Evolutionary conservation across 2,797 vertebrate species (phyloP).

Genomic region (Synanceia verrucosa): DNA sequence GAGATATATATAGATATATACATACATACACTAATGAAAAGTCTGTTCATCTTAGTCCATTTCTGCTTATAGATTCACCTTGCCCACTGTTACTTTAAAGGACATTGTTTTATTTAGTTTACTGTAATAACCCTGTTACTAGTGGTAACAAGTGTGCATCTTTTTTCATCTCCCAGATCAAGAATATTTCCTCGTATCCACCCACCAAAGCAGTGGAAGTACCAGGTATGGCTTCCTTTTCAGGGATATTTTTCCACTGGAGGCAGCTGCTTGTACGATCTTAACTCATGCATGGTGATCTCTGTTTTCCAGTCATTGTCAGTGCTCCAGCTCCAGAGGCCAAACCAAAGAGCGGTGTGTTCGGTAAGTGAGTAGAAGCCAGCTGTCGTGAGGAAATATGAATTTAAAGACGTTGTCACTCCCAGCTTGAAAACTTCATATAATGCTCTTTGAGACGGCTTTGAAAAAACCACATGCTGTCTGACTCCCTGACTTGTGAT

Average conservation of each 20-base stretch:
- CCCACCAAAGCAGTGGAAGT: slow-evolving; percentile 66
- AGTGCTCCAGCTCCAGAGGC: slow-evolving; percentile 60
- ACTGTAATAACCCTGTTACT: too few species aligned
- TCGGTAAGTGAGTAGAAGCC: slow-evolving; percentile 66
- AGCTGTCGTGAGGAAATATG: neutral
- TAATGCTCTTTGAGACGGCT: neutral
- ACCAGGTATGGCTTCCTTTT: slow-evolving; percentile 64
- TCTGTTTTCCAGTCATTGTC: slow-evolving; percentile 60
- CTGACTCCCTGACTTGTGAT: slow-evolving; percentile 28
- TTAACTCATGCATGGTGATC: neutral
- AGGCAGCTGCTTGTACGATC: neutral
- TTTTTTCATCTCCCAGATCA: slow-evolving; percentile 62
- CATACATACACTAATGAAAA: too few species aligned
- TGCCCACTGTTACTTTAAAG: too few species aligned
- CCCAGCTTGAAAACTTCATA: slow-evolving; percentile 28
- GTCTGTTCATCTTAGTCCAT: too few species aligned
- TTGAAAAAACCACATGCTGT: neutral
- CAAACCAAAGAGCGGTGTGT: slow-evolving; percentile 66
- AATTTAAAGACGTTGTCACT: neutral
- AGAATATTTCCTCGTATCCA: slow-evolving; percentile 58
- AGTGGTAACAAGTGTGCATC: neutral
- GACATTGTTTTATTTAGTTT: too few species aligned
- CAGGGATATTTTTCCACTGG: neutral
- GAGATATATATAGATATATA: too few species aligned
- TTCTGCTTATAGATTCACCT: too few species aligned